Conservation (phyloP, 2,113 vertebrate genomes). For the Dissostichus mawsoni region DNA sequence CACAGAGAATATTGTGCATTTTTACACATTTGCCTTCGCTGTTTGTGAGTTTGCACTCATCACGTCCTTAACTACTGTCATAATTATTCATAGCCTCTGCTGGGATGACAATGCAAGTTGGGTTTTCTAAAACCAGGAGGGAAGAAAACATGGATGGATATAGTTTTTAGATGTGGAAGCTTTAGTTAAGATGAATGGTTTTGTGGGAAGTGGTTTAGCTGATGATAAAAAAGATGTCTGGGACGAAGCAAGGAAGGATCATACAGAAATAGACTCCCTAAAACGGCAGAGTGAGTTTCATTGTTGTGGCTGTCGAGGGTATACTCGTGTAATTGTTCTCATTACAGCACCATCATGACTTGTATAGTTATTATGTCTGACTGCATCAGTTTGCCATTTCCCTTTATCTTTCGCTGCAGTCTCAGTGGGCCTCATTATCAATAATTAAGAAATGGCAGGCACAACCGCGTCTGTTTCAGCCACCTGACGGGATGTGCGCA, state of each 20-base stretch:
- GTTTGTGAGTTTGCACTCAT: conserved; percentile 51
- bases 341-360: conserved; percentile 67
- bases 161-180: conserved; percentile 39
- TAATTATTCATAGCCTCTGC: conserved; percentile 57
- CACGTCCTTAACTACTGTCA: conserved; percentile 36
- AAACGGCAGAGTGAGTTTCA: conserved; percentile 45
- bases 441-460: conserved; percentile 83
- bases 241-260: conserved; percentile 36
- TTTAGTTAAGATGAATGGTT: conserved; percentile 27
- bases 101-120: conserved; percentile 37
- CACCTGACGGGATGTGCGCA: conserved; percentile 55
- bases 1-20: conserved; percentile 19
- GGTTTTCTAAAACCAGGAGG: conserved; percentile 40
- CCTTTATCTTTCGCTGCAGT: conserved; percentile 67
- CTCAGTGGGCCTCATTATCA: conserved; percentile 80
- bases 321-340: conserved; percentile 67
- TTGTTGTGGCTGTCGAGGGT: conserved; percentile 63
- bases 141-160: conserved; percentile 40
- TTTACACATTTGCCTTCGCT: conserved; percentile 29
- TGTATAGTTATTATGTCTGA: conserved; percentile 73
- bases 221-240: conserved; percentile 33
- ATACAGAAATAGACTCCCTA: conserved; percentile 24
- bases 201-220: conserved; percentile 20
- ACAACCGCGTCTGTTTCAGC: conserved; percentile 64
- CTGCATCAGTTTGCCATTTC: conserved; percentile 72